phyloP scores from a whole-genome alignment of 2,888 invertebrate species.

The Cecidostiba fungosa region DNA sequence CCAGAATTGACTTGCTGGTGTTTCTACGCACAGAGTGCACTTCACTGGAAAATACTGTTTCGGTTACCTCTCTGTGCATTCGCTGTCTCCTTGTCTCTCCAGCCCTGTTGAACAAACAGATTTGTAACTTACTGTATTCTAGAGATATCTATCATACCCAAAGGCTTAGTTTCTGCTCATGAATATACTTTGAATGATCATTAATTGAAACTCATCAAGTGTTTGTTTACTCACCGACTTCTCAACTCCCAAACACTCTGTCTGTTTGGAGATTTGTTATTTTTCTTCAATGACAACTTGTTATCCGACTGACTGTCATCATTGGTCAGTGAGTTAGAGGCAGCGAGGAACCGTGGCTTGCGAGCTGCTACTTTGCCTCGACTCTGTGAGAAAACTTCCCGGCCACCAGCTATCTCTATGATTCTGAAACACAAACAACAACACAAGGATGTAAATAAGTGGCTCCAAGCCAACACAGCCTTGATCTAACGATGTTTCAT shows the following conservation, averaged over 20 bases:
- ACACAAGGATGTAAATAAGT: background rate
- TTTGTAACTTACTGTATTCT: background rate
- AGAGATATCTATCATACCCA: background rate
- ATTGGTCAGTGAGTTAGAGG: constrained; percentile 77
- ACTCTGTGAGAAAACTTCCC: constrained; percentile 92
- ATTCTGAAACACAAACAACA: constrained; percentile 81
- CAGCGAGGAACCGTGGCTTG: constrained; percentile 84
- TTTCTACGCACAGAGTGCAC: constrained; percentile 83
- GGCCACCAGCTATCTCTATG: constrained; percentile 90
- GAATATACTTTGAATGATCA: background rate
- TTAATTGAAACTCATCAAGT: background rate
- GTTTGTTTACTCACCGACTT: constrained; percentile 78
- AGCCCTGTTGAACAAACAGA: constrained; percentile 73
- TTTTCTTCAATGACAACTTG: constrained; percentile 79
- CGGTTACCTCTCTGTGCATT: constrained; percentile 82
- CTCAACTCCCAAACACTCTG: constrained; percentile 84
- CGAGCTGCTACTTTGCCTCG: constrained; percentile 88
- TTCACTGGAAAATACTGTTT: constrained; percentile 84
- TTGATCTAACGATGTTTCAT: background rate
- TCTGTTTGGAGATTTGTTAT: constrained; percentile 81
- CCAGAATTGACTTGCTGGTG: constrained; percentile 76
- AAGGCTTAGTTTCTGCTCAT: background rate
- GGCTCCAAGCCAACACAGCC: background rate
- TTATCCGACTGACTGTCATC: constrained; percentile 78
- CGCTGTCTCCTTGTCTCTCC: constrained; percentile 79